Conservation (phyloP, 1,140 invertebrate species). For the Papilio machaon region DNA sequence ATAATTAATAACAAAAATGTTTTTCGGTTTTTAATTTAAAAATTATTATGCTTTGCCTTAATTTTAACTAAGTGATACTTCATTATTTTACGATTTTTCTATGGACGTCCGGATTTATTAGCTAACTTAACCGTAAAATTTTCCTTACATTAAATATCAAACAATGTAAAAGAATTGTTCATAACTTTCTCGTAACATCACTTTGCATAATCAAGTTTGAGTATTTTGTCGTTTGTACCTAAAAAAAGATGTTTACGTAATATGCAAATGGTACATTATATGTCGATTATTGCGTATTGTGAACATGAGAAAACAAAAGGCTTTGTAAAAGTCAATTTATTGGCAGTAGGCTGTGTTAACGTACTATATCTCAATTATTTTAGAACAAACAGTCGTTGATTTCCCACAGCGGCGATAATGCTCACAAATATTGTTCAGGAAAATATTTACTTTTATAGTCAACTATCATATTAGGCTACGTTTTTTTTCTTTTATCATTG, state of each 20-base stretch:
- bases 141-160: neutral
- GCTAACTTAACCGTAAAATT: neutral
- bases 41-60: neutral
- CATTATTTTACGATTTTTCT: neutral
- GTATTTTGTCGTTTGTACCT: neutral
- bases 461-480: neutral
- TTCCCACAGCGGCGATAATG: conserved; percentile 11
- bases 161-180: neutral
- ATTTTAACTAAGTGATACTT: neutral
- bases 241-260: neutral
- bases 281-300: neutral
- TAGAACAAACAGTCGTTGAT: neutral
- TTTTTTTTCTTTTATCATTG: neutral
- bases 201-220: neutral
- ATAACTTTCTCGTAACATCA: neutral
- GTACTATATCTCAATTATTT: conserved; percentile 9
- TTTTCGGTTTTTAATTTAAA: neutral
- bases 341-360: neutral
- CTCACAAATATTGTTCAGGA: conserved; percentile 19
- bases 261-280: neutral
- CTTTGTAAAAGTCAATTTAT: conserved; percentile 21
- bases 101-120: neutral
- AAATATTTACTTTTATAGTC: neutral
- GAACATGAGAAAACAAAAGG: conserved; percentile 5
- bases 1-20: neutral